Evolutionary conservation across 2,113 vertebrate species (phyloP), one percentile per base, ranked within the genome.

Genomic region (Bubalus kerabau): DNA sequence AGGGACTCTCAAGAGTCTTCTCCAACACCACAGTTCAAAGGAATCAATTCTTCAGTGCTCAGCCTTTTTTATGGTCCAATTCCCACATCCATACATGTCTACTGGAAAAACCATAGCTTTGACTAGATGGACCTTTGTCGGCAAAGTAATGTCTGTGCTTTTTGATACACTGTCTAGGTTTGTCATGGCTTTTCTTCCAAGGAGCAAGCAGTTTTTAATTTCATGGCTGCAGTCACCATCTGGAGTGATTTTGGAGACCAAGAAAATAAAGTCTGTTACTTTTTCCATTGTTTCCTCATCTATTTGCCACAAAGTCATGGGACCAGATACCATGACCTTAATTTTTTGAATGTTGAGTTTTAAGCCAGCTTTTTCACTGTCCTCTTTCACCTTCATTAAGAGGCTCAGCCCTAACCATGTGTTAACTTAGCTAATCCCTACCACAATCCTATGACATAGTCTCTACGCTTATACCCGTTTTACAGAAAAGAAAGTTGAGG

Each of bases 361-460:
- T 11, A 71, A 36, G n/a, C 9, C 67, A 71, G 67, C n/a, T 23
- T 71, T 23, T 71, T 71, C 67, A 40, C n/a, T 40, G 67, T 71
- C 5, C n/a, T 40, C n/a, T 71, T 71, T 71, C n/a, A 71, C 10
- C 67, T 71, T 71, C 67, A 40, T 40, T n/a, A 71, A 40, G 19
- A 71, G n/a, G 19, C n/a, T 92, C 60, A 50, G 36, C 40, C 13
- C 67, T 5, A 5, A 32, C 3, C 30, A 0, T 14, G 57, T 16
- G 30, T 62, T 46, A 59, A 50, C 36, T 57, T 28, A 14, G 59
- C 74, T 50, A 30, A 76, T 17, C 57, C 19, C 46, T 43, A 43
- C 36, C 46, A 2, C 5, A 12, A 1, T 21, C 9, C 71, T 6
- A 10, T 0, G 2, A 28, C 2, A 6, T 3, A n/a, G 54, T n/a